Conservation (phyloP, 2,113 vertebrate genomes). For the Potamarius usumacintae region DNA sequence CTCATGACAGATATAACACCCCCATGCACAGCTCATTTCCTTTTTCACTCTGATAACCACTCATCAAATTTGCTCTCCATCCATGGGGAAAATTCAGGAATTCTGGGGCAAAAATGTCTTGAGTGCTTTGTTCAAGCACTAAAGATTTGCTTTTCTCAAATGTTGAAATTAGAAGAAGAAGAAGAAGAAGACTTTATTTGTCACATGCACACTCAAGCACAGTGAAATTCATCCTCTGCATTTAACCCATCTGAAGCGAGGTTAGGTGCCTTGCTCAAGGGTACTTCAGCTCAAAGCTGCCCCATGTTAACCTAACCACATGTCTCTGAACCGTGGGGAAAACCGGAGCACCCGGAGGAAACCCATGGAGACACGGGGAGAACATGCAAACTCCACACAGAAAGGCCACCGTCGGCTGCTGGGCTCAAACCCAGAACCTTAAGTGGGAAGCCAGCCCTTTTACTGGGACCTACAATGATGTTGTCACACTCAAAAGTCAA, state of each 20-base stretch:
- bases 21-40: slow-evolving; percentile 48
- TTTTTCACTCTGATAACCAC: slow-evolving; percentile 1
- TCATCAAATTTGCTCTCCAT: slow-evolving; percentile 31
- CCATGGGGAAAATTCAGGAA: slow-evolving; percentile 22
- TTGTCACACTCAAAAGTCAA: neutral
- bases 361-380: too few species aligned
- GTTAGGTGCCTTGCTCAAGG: too few species aligned
- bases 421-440: neutral
- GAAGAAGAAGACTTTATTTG: neutral
- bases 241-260: too few species aligned
- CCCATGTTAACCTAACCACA: too few species aligned
- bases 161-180: slow-evolving; percentile 21
- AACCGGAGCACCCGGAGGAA: too few species aligned
- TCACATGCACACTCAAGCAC: too few species aligned
- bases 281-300: too few species aligned
- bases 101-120: slow-evolving; percentile 20
- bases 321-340: too few species aligned
- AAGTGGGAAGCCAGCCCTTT: neutral
- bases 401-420: too few species aligned
- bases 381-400: too few species aligned
- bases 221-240: too few species aligned
- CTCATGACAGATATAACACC: slow-evolving; percentile 19
- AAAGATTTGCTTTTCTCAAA: neutral
- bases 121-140: slow-evolving; percentile 12
- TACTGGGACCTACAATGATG: slow-evolving; percentile 3